phyloP scores from a whole-genome alignment of 2,888 invertebrate genomes.

The Oxytorus armatus region DNA sequence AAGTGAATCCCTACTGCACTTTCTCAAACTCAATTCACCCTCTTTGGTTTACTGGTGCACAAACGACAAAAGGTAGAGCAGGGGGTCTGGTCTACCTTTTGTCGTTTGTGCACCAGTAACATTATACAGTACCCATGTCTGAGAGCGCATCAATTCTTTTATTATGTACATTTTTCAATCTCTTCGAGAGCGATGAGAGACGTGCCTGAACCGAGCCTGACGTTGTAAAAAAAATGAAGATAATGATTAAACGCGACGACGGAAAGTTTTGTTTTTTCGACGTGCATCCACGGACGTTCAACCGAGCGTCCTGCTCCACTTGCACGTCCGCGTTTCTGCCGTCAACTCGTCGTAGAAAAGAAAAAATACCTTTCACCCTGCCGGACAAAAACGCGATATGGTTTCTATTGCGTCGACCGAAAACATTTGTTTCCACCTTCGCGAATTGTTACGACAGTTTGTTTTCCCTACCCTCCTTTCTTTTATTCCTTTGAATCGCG shows the following conservation, averaged over 20 bases:
- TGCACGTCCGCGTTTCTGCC: conserved; percentile 12
- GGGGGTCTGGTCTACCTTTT: too few species aligned
- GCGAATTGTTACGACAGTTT: conserved; percentile 5
- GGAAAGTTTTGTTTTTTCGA: conserved; percentile 18
- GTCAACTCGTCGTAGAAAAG: conserved; percentile 3
- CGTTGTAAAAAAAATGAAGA: conserved; percentile 40
- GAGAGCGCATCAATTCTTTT: too few species aligned
- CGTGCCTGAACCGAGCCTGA: conserved; percentile 30
- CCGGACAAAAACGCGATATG: conserved; percentile 34
- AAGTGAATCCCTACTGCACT: too few species aligned
- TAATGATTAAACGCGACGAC: conserved; percentile 53
- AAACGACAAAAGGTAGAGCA: too few species aligned
- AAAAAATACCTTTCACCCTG: conserved; percentile 11
- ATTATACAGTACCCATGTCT: too few species aligned
- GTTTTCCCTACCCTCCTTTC: conserved; percentile 11
- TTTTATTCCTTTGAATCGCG: not conserved
- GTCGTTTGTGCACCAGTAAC: conserved; percentile 10
- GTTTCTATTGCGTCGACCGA: conserved; percentile 10
- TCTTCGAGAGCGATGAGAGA: conserved; percentile 20
- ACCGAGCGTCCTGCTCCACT: conserved; percentile 41
- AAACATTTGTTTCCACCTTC: conserved; percentile 30
- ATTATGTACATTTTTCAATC: too few species aligned
- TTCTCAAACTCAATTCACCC: too few species aligned
- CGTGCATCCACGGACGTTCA: conserved; percentile 13
- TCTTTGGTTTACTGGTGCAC: too few species aligned